These are phyloP conservation scores for Istiophorus platypterus DNA, from an alignment of 2,113 vertebrate genomes.

Conservation along the genomic window DNA sequence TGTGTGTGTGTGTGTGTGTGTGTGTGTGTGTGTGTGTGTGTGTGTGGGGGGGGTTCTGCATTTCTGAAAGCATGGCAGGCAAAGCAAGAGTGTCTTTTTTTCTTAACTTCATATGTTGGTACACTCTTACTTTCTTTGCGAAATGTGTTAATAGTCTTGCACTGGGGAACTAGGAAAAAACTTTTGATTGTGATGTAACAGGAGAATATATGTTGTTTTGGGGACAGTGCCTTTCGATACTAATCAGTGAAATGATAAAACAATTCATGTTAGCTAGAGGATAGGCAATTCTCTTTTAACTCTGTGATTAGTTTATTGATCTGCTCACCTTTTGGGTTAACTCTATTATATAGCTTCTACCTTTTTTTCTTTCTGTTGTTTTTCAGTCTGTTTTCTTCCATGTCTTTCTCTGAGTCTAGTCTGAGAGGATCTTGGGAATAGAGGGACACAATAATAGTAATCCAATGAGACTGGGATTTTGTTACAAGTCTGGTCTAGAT, in stretches of 20 bases:
- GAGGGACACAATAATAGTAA: conserved; percentile 50
- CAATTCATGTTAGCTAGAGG: conserved; percentile 17
- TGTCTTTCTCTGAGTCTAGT: conserved; percentile 20
- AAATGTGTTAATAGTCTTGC: background rate
- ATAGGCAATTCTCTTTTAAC: conserved; percentile 38
- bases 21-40: no score
- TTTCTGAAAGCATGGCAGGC: background rate
- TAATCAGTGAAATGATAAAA: conserved; percentile 21
- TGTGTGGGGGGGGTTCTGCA: no score
- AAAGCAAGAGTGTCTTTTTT: background rate
- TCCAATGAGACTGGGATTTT: conserved; percentile 40
- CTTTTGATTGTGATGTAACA: background rate
- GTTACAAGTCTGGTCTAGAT: conserved; percentile 32
- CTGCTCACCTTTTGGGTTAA: conserved; percentile 22
- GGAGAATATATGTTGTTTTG: conserved; percentile 14
- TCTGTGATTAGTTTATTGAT: conserved; percentile 51
- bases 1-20: no score
- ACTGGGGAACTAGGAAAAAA: background rate
- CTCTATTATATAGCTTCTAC: conserved; percentile 20
- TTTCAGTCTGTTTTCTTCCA: conserved; percentile 15
- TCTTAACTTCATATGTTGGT: background rate
- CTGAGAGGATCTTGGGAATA: conserved; percentile 32
- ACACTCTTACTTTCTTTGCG: background rate
- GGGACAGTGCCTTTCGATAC: conserved; percentile 2
- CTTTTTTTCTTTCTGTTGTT: conserved; percentile 1